Base-by-base conservation (phyloP, 1,140 invertebrate genomes). In the Caenorhabditis tropicalis region DNA sequence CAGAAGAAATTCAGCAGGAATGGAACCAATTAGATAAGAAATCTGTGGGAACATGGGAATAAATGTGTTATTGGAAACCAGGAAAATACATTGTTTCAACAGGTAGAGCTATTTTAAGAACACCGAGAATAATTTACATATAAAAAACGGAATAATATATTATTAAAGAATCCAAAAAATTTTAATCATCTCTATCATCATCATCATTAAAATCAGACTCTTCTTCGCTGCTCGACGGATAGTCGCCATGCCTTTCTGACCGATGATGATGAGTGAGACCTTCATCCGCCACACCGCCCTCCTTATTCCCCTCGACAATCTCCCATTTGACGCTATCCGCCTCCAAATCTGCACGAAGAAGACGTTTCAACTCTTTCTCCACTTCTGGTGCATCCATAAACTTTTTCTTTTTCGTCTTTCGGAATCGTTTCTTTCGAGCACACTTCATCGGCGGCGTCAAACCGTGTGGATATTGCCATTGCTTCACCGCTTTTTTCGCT, bases 371-470 rank as follows among this genome's bases (percentile, higher is more conserved):
- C 82, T 90, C 89, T 29, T 88, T 80, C 46, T 90, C 89, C 15
- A 90, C 88, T 43, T 91, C 88, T 21, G 89, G 89, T 4, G 88
- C 90, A 82, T 90, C 89, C 87, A 90, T 88, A 56, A 88, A 91
- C 82, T 89, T 91, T 81, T 91, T 91, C 85, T 91, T 90, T 70
- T 90, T 90, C 0, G 89, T 89, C 79, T 90, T 90, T 31, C 89
- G 79, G 81, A 90, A 90, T n/a, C 90, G 65, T 39, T 86, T 70
- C 24, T 84, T 88, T 16, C 87, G 65, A 5, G 84, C 89, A 58
- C 87, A 88, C 46, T 89, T 90, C 88, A 90, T 85, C 7, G 89
- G 90, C 12, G 89, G 86, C 1, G 88, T 86, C 5, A 90, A 49
- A 19, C 89, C 89, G 58, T 90, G 89, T 4, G 90, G 89, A 79